A percentile compares a stretch with the other conserved stretches of the same genome.
Conservation (phyloP, 2,113 vertebrate species). For the Chionis minor region DNA sequence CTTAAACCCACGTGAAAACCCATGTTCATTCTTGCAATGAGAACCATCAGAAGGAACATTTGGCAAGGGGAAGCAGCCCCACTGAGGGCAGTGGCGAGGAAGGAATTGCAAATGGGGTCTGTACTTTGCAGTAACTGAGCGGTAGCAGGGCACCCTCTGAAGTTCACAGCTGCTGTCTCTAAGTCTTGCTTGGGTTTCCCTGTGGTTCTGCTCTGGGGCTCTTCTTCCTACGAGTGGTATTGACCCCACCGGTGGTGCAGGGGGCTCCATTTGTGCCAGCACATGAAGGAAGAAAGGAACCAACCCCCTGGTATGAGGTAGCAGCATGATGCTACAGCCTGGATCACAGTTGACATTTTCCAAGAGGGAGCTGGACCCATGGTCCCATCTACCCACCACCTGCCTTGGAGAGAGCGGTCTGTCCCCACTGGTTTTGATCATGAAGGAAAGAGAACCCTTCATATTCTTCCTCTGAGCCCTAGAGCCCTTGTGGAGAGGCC, state of each 20-base stretch:
- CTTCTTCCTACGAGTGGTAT: background rate
- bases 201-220: background rate
- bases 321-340: background rate
- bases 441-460: background rate
- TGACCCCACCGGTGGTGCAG: background rate
- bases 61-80: background rate
- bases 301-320: accelerated
- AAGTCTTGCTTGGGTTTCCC: background rate
- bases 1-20: background rate
- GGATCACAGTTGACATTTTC: background rate
- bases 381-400: no score
- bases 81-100: background rate
- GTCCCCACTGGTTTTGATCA: background rate
- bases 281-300: background rate
- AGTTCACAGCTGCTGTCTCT: background rate
- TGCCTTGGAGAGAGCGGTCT: background rate
- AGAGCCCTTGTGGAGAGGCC: background rate
- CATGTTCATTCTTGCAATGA: background rate
- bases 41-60: background rate
- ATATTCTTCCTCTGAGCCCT: background rate
- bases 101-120: background rate
- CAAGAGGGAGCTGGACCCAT: background rate
- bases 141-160: background rate
- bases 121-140: background rate
- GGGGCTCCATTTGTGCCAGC: background rate